Base-by-base conservation (phyloP, 23 tunicate genomes). In the Corella eumyota region DNA sequence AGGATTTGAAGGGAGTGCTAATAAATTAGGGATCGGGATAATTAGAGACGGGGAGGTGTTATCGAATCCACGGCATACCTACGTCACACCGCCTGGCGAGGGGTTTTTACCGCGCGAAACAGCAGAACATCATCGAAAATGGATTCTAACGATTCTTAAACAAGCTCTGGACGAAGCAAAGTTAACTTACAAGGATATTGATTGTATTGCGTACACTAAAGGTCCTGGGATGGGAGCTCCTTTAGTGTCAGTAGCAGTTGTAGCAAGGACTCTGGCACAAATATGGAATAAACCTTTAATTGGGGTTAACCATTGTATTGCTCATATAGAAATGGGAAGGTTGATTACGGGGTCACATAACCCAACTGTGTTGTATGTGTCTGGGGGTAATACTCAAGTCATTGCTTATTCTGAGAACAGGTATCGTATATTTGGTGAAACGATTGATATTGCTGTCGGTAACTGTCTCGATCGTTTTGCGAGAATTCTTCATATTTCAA, bases 191-290 rank as follows among this genome's bases (percentile, higher is more conserved):
- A 35, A 62, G 3, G 98, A 92, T 1, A 69, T 92, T 1, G 88
- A 78, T 79, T 77, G 80, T 51, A 70, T 92, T 36, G 74, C 79
- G 20, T 92, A 92, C 44, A 92, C 98, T 0, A 92, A 92, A 58
- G 99, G 99, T 3, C 99, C 99, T 2, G 99, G 99, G 5, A 93
- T 93, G 99, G 94, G 90, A 13, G 94, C 94, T 19, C 99, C 99
- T 26, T 35, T 93, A 34, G 77, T 93, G 37, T 77, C 95, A 25
- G 93, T 88, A 3, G 99, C 95, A 3, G 79, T 93, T 30, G 95
- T 76, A 31, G 99, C 99, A 0, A 69, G 99, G 40, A 88, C 99
- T 20, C 67, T 93, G 0, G 83, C 99, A 23, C 99, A 93, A 34
- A 33, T 93, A 11, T 93, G 99, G 99, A 55, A 85, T 23, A 84